These are phyloP conservation scores for Piprites chloris DNA, from an alignment of 2,113 vertebrate species.

Conservation along the genomic window DNA sequence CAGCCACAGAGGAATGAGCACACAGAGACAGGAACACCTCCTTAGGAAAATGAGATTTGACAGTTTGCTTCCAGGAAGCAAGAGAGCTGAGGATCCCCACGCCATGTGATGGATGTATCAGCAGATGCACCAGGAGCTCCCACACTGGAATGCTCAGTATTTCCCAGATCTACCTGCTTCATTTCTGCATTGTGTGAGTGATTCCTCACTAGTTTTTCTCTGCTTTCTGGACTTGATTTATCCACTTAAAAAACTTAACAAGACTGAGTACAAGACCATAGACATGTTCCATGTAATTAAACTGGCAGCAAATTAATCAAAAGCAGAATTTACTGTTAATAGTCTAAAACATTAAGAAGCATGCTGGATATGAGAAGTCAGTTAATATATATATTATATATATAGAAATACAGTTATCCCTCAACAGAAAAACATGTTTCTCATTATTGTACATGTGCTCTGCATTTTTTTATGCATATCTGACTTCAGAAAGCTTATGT, in stretches of 20 bases:
- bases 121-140: not conserved
- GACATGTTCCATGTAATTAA: not conserved
- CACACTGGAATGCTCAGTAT: not conserved
- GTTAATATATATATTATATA: no score
- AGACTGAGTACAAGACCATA: not conserved
- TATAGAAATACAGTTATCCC: not conserved
- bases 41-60: not conserved
- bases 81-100: not conserved
- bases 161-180: no score
- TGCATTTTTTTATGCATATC: not conserved
- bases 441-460: not conserved
- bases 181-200: not conserved
- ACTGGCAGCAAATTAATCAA: not conserved
- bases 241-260: not conserved
- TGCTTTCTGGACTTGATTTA: constrained; percentile 2
- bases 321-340: not conserved
- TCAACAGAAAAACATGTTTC: not conserved
- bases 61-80: not conserved
- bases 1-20: not conserved
- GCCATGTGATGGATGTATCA: no score
- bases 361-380: not conserved
- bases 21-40: not conserved
- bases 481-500: not conserved
- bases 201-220: not conserved
- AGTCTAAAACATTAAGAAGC: not conserved